These are phyloP conservation scores for Agrilus planipennis DNA, from an alignment of 1,140 invertebrate genomes.

Conservation along the genomic window DNA sequence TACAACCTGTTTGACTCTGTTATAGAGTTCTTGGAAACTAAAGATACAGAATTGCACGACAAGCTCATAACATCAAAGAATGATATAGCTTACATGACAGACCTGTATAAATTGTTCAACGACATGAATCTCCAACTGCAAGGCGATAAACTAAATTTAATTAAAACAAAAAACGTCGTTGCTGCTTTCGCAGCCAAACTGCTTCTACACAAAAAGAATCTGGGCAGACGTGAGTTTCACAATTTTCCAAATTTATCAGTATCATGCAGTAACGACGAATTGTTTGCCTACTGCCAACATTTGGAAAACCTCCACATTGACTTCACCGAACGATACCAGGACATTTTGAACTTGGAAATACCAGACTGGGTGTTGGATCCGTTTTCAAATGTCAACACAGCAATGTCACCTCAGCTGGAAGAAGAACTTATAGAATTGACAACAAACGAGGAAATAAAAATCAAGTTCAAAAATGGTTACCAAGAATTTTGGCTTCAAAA, in stretches of 20 bases:
- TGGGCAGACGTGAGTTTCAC: background rate
- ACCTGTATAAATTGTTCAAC: slow-evolving; percentile 23
- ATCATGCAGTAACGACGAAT: background rate
- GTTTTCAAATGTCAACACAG: too few species aligned
- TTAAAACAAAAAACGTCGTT: slow-evolving; percentile 6
- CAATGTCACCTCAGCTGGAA: too few species aligned
- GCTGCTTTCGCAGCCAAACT: background rate
- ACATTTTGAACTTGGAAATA: slow-evolving; percentile 14
- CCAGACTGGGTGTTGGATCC: slow-evolving; percentile 12
- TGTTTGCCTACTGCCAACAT: slow-evolving; percentile 3
- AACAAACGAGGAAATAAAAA: too few species aligned
- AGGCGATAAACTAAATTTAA: slow-evolving; percentile 9
- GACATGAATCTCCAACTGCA: slow-evolving; percentile 18
- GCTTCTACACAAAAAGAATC: background rate
- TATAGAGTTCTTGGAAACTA: slow-evolving; percentile 24
- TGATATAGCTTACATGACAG: slow-evolving; percentile 23
- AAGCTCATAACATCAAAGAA: slow-evolving; percentile 16
- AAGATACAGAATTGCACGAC: slow-evolving; percentile 13
- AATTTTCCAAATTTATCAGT: slow-evolving; percentile 6
- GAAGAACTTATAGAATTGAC: too few species aligned
- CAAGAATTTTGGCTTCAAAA: too few species aligned
- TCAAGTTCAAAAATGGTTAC: too few species aligned
- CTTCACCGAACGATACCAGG: slow-evolving; percentile 12
- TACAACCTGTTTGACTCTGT: slow-evolving; percentile 28
- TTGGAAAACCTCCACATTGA: slow-evolving; percentile 10